phyloP scores from a whole-genome alignment of 2,113 vertebrate species.

The Oreocharis arfaki region DNA sequence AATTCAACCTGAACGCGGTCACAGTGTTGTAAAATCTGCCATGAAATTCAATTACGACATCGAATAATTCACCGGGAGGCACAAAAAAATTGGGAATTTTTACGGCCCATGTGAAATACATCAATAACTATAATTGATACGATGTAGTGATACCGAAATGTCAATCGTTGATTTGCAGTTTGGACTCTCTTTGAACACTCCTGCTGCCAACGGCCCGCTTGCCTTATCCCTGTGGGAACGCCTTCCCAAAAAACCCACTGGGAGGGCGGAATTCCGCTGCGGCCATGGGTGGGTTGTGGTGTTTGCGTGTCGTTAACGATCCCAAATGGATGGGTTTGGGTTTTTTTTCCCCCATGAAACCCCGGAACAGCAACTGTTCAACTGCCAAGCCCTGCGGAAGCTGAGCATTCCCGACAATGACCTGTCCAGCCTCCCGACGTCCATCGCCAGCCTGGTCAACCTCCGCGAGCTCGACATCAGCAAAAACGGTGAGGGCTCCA shows the following conservation, averaged over 20 bases:
- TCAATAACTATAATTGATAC: fast-evolving
- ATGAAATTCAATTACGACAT: background rate
- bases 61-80: fast-evolving
- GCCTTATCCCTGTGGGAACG: fast-evolving
- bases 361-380: slow-evolving; percentile 91
- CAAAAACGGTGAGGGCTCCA: slow-evolving; percentile 90
- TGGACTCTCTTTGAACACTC: background rate
- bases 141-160: fast-evolving
- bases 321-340: background rate
- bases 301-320: background rate
- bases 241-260: background rate
- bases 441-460: slow-evolving; percentile 96
- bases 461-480: slow-evolving; percentile 98
- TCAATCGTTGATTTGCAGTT: fast-evolving
- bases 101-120: fast-evolving
- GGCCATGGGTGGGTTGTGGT: background rate
- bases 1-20: background rate
- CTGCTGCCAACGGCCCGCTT: fast-evolving
- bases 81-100: fast-evolving
- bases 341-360: background rate
- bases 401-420: slow-evolving; percentile 98
- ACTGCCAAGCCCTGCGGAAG: slow-evolving; percentile 95
- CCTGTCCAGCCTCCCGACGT: slow-evolving; percentile 92
- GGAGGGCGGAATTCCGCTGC: background rate
- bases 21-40: background rate